Percentiles rank a stretch among this genome's conserved stretches.
Conservation (phyloP, 2,113 vertebrate species). For the Cromileptes altivelis region DNA sequence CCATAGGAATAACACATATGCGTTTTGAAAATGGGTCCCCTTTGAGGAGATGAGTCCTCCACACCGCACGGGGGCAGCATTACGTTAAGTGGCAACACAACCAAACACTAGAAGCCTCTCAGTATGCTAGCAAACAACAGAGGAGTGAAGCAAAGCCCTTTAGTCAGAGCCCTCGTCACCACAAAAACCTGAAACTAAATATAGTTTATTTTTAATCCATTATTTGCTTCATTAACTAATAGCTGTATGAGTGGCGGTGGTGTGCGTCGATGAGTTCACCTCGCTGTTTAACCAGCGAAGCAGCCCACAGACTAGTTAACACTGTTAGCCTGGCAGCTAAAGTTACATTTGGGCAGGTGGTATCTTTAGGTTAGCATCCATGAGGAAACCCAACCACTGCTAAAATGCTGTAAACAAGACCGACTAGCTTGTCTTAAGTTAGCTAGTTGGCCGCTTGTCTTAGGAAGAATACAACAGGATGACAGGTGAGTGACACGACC, state of each 20-base stretch:
- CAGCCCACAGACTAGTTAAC: not conserved
- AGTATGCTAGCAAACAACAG: conserved; percentile 33
- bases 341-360: conserved; percentile 15
- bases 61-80: conserved; percentile 47
- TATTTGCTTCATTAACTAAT: not conserved
- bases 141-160: not conserved
- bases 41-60: conserved; percentile 13
- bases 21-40: no score
- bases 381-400: conserved; percentile 43
- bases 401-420: conserved; percentile 23
- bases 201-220: rapidly evolving
- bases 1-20: no score
- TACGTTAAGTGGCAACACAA: not conserved
- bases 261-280: no score
- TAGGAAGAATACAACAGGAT: conserved; percentile 66
- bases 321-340: conserved; percentile 48
- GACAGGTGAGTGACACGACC: conserved; percentile 72
- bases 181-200: not conserved
- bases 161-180: rapidly evolving
- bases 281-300: not conserved
- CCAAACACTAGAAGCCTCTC: not conserved
- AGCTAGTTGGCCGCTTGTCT: not conserved
- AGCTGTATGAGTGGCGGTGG: not conserved
- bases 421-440: conserved; percentile 29
- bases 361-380: conserved; percentile 48